phyloP scores from a whole-genome alignment of 2,113 vertebrate species.

The Ailurus styani region DNA sequence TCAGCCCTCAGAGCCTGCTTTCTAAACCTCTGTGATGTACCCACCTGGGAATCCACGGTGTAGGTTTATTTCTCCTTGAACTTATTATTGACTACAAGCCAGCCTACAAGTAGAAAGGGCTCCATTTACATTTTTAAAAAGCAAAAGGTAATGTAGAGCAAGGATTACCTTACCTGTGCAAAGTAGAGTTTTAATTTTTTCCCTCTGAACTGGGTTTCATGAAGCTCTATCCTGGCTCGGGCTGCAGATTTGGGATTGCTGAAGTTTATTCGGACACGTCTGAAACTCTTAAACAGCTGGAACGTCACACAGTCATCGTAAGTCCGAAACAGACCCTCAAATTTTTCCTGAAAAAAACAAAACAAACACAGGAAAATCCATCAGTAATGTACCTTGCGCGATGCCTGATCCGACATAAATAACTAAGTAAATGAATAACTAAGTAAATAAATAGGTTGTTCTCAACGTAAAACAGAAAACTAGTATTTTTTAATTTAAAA shows the following conservation, averaged over 20 bases:
- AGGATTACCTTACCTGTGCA: conserved; percentile 83
- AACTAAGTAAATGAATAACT: not conserved
- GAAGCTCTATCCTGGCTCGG: conserved; percentile 91
- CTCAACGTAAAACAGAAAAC: not conserved
- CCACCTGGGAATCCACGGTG: not conserved
- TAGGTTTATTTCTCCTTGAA: not conserved
- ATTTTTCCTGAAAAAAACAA: conserved; percentile 84
- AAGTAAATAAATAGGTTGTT: not conserved
- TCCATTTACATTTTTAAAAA: not conserved
- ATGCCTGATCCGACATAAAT: not conserved
- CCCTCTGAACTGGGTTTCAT: conserved; percentile 90
- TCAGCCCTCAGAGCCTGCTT: not conserved
- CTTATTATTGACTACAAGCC: not conserved
- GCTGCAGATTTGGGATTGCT: conserved; percentile 89
- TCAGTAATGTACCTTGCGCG: not conserved
- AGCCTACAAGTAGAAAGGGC: not conserved
- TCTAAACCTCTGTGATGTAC: not conserved
- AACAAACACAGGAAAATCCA: conserved; percentile 59
- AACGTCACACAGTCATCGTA: conserved; percentile 90
- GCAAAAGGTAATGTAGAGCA: not conserved
- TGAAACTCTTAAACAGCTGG: conserved; percentile 91
- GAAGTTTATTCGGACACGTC: conserved; percentile 90
- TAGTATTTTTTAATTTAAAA: not conserved
- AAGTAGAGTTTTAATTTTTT: conserved; percentile 92
- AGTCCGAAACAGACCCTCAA: conserved; percentile 88